Percentiles rank a stretch among this genome's conserved stretches.
These are phyloP conservation scores for Teleogryllus oceanicus DNA, from an alignment of 2,888 invertebrate species.

Conservation along the genomic window DNA sequence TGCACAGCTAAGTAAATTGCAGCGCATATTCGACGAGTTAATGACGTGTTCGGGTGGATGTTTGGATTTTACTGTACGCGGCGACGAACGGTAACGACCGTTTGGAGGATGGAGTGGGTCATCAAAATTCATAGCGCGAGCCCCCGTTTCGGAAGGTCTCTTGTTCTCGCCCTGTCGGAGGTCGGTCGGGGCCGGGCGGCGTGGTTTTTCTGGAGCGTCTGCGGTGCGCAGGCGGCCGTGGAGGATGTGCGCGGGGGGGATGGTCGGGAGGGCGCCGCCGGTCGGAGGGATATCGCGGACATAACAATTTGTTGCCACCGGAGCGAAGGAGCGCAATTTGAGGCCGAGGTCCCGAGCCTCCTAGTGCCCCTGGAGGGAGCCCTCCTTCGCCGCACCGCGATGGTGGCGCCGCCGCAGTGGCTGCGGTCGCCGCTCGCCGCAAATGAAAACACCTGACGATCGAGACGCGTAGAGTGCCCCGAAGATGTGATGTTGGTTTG, in stretches of 20 bases:
- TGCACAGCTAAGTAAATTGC: too few species aligned
- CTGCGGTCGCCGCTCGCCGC: not conserved
- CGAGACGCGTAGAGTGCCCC: not conserved
- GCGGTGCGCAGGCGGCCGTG: not conserved
- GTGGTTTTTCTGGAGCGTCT: not conserved
- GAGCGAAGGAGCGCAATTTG: not conserved
- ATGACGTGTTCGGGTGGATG: too few species aligned
- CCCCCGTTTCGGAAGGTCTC: not conserved
- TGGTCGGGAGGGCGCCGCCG: too few species aligned
- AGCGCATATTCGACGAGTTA: too few species aligned
- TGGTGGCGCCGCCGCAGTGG: not conserved
- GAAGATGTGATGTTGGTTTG: too few species aligned
- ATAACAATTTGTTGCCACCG: slow-evolving; percentile 18
- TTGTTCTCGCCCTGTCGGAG: not conserved
- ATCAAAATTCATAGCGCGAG: not conserved
- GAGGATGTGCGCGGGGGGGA: not conserved
- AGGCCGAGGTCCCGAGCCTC: not conserved
- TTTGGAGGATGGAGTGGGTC: not conserved
- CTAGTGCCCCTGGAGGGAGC: not conserved
- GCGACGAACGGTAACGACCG: not conserved
- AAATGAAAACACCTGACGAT: not conserved
- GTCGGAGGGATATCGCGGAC: not conserved
- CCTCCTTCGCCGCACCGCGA: not conserved
- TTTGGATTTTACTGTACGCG: not conserved
- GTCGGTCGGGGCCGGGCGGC: not conserved